These are phyloP conservation scores for Leucozona laternaria DNA, from an alignment of 2,888 invertebrate genomes.

Conservation along the genomic window DNA sequence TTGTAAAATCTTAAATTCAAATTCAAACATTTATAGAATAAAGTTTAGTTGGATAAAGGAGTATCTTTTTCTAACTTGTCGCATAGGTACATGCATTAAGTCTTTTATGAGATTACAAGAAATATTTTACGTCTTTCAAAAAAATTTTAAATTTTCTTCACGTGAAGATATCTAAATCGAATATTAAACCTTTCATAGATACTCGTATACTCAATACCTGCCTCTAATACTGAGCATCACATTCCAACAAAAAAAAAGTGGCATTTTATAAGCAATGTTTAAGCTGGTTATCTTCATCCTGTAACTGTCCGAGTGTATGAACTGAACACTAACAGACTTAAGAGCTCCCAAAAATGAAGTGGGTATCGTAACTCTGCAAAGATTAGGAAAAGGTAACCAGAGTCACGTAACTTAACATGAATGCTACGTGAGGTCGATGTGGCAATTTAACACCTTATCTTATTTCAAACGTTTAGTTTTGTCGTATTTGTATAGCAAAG, in stretches of 20 bases:
- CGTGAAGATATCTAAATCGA: neutral
- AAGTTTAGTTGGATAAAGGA: too few relatives aligned
- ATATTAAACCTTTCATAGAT: neutral
- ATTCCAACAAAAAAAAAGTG: neutral
- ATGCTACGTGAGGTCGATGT: constrained; percentile 64
- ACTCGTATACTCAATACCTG: neutral
- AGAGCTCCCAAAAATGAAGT: constrained; percentile 10
- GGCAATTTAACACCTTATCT: constrained; percentile 64
- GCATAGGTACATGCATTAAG: too few relatives aligned
- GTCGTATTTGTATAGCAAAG: constrained; percentile 8
- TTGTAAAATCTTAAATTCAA: too few relatives aligned
- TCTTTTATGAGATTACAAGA: neutral
- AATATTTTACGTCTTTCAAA: neutral
- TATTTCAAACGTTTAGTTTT: constrained; percentile 9
- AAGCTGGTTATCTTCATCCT: constrained; percentile 5
- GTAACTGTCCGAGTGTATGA: constrained; percentile 7
- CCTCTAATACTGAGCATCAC: too few relatives aligned
- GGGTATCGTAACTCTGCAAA: constrained; percentile 1
- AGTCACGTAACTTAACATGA: constrained; percentile 59
- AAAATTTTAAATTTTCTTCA: neutral
- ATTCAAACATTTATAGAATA: too few relatives aligned
- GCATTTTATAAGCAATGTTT: constrained; percentile 2
- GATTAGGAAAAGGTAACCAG: constrained; percentile 11
- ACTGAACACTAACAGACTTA: neutral
- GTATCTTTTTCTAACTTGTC: too few relatives aligned